phyloP scores from a whole-genome alignment of 2,888 invertebrate genomes.

The Pseudanteris insignis region DNA sequence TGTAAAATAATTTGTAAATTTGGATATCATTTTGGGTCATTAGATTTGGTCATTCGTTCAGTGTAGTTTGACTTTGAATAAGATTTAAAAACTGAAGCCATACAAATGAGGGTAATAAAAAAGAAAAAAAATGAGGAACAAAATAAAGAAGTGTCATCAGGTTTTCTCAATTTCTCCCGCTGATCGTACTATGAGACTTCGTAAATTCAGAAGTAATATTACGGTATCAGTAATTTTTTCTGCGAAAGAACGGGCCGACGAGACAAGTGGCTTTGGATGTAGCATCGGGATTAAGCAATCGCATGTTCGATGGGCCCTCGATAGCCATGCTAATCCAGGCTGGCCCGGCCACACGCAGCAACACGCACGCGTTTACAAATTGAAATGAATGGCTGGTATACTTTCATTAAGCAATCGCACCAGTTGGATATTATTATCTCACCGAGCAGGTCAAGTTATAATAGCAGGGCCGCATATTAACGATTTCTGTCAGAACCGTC shows the following conservation, averaged over 20 bases:
- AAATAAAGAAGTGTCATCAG: too few species aligned
- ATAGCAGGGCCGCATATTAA: too few species aligned
- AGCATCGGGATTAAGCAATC: slow-evolving; percentile 58
- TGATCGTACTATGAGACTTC: too few species aligned
- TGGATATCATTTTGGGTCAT: too few species aligned
- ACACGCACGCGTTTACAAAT: slow-evolving; percentile 43
- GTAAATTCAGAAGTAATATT: slow-evolving; percentile 36
- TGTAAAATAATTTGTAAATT: too few species aligned
- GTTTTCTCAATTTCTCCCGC: too few species aligned
- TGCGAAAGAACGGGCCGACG: slow-evolving; percentile 17
- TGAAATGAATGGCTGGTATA: slow-evolving; percentile 44
- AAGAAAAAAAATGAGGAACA: too few species aligned
- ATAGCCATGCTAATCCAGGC: slow-evolving; percentile 60
- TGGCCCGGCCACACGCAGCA: slow-evolving; percentile 38
- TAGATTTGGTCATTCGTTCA: too few species aligned
- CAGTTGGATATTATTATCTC: slow-evolving; percentile 43
- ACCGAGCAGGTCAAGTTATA: slow-evolving; percentile 35
- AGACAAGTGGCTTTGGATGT: slow-evolving; percentile 42
- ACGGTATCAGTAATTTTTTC: slow-evolving; percentile 37
- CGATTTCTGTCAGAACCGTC: too few species aligned
- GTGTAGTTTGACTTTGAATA: too few species aligned
- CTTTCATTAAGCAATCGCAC: slow-evolving; percentile 44
- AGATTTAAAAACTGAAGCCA: too few species aligned
- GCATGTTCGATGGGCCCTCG: slow-evolving; percentile 56
- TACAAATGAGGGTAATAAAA: too few species aligned